Evolutionary conservation across 2,113 vertebrate species (phyloP), one percentile per base, ranked within the genome.

Genomic region (Laticauda colubrina): DNA sequence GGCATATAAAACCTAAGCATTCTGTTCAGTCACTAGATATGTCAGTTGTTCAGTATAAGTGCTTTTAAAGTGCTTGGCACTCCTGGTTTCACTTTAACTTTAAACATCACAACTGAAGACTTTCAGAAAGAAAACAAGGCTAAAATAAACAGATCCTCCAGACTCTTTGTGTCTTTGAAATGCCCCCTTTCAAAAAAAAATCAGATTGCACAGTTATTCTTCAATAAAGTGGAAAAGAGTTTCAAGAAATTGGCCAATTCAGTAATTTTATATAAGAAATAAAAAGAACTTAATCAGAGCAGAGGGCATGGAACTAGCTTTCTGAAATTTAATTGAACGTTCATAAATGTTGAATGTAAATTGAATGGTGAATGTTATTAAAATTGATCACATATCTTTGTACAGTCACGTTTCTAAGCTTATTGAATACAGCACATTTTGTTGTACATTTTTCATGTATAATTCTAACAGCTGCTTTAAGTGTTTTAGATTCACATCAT

Each of bases 21-120:
- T 95, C 64, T 89, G 56, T 89, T 91, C 87, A 94, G 91, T 94
- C 93, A 93, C 0, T 0, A 95, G 91, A 91, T 94, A 48, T 18
- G 85, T 95, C 87, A 94, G 88, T 45, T 39, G 95, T 95, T 95
- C 2, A 0, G 24, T 89, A 51, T 92, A 85, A 90, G 87, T 94
- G 87, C 75, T 95, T 95, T 91, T 89, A 92, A 95, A 96, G 95
- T 90, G 29, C n/a, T 55, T 96, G 93, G 15, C 88, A 95, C 48
- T 93, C 81, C 18, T 95, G 93, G 54, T 90, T 96, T 95, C 0
- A 3, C 54, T 94, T 94, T 95, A 90, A 8, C 91, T 96, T 94
- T 91, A 93, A 95, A 91, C 57, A 89, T 94, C 85, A 92, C 64
- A 91, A 26, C 21, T 91, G 92, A 91, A 86, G 43, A 56, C 90